A percentile compares a stretch with the other conserved stretches of the same genome.
Evolutionary conservation across 2,113 vertebrate species (phyloP).

Genomic region (Coturnix japonica): DNA sequence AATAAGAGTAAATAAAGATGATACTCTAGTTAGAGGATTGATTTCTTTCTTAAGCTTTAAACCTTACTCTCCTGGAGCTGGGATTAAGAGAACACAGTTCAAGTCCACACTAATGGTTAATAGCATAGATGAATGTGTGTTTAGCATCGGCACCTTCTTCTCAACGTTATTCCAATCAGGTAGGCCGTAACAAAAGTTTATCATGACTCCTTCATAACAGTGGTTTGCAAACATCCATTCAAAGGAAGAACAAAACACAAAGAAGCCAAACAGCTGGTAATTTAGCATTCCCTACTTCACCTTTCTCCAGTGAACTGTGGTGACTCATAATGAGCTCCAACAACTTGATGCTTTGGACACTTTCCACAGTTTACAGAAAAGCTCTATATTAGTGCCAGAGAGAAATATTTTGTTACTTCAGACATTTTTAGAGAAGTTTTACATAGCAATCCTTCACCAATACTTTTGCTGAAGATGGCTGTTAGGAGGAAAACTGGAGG

Average conservation of each 20-base stretch:
- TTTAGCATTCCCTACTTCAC: neutral
- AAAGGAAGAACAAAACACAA: neutral
- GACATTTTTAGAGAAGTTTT: neutral
- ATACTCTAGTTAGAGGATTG: neutral
- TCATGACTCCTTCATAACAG: neutral
- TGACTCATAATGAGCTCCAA: neutral
- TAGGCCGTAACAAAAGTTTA: neutral
- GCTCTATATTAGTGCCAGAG: neutral
- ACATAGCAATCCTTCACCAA: neutral
- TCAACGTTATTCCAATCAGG: neutral
- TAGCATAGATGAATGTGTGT: accelerated
- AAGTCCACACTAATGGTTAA: neutral
- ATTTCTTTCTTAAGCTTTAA: neutral
- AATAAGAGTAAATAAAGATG: neutral
- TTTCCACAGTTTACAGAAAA: neutral
- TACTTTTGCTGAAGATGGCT: neutral
- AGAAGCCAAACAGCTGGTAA: neutral
- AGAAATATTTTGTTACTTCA: neutral
- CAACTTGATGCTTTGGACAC: neutral
- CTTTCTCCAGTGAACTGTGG: neutral
- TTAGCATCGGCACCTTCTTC: neutral
- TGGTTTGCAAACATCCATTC: neutral
- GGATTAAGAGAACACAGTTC: accelerated
- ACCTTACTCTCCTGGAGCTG: neutral
- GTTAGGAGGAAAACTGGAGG: neutral